Base-by-base conservation (phyloP, 2,113 vertebrate species). In the Sylvilagus bachmani region DNA sequence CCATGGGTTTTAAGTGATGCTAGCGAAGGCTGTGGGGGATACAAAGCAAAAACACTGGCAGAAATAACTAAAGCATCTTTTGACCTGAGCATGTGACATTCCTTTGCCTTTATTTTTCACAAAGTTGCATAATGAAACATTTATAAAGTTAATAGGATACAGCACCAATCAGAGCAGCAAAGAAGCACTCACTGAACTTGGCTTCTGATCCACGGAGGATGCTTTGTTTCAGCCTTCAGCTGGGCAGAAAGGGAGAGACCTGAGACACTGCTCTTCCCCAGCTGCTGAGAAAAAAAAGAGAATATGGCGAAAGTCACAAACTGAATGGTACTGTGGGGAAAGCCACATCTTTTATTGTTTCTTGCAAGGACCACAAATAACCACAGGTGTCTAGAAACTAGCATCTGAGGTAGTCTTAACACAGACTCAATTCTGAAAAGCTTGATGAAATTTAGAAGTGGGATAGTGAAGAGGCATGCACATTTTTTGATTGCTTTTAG, bases 41-140 rank as follows among this genome's bases (percentile, higher is more conserved):
- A 78, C 29, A 74, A 66, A 93, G 61, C 51, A 70, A 58, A 94
- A 10, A 31, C 61, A 21, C 36, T 93, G 44, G 75, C 0, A 80
- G 82, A 90, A 90, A 86, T 66, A 5, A 93, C 90, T 78, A 38
- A 95, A 89, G 17, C 21, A 89, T 22, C 38, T 95, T 93, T 90
- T n/a, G 31, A 84, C 10, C 44, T 81, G 38, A 80, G 95, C 85
- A 16, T 55, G 36, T 86, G 31, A 36, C 27, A 16, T 71, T 89
- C 21, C 69, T 96, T 88, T 92, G 80, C 51, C 82, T 64, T 84
- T 84, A 75, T 33, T 71, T 29, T 92, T 22, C 49, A 84, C 58
- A 90, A 84, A 84, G 75, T 81, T 36, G 86, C 53, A 49, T 61
- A 61, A 53, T 86, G 29, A 85, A 86, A 93, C 73, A 64, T 58